Evolutionary conservation across 1,140 invertebrate species (phyloP).

Genomic region (Neodiprion pinetum): DNA sequence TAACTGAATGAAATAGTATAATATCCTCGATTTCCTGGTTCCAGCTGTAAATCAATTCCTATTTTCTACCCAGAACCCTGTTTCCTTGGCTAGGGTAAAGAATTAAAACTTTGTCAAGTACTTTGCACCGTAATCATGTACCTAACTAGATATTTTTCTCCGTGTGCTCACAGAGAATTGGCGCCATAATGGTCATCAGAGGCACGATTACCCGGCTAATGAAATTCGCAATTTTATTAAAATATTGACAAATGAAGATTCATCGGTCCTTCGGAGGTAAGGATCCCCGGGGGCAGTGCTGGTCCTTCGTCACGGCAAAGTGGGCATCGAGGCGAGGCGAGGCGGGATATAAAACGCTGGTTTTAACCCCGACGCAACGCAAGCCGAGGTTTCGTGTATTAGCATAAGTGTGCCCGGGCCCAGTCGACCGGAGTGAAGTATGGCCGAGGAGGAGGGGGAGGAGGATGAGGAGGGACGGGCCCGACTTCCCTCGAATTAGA

Average conservation of each 20-base stretch:
- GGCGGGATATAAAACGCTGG: slow-evolving; percentile 14
- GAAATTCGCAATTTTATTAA: slow-evolving; percentile 10
- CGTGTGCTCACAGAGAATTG: background rate
- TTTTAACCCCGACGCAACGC: too few relatives aligned
- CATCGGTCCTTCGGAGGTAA: slow-evolving; percentile 33
- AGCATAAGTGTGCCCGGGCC: slow-evolving; percentile 38
- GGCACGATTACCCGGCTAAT: background rate
- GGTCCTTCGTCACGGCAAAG: slow-evolving; percentile 10
- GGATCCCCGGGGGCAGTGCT: slow-evolving; percentile 27
- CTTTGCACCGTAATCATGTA: too few relatives aligned
- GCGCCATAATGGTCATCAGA: background rate
- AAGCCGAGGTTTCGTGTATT: slow-evolving; percentile 25
- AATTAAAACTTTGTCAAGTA: too few relatives aligned
- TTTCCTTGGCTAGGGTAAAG: too few relatives aligned
- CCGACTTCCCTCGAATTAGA: slow-evolving; percentile 48
- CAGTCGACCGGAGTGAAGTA: slow-evolving; percentile 6
- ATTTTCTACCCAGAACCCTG: too few relatives aligned
- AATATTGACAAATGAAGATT: slow-evolving; percentile 49
- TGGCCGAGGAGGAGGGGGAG: slow-evolving; percentile 6
- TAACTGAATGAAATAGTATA: too few relatives aligned
- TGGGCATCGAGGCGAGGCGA: slow-evolving; percentile 8
- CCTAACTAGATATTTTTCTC: too few relatives aligned
- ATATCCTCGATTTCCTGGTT: too few relatives aligned
- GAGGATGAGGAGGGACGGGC: slow-evolving; percentile 14
- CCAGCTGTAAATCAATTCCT: too few relatives aligned